Evolutionary conservation across 1,140 invertebrate genomes (phyloP), one percentile per base, ranked within the genome.

Genomic region (Drosophila lini): DNA sequence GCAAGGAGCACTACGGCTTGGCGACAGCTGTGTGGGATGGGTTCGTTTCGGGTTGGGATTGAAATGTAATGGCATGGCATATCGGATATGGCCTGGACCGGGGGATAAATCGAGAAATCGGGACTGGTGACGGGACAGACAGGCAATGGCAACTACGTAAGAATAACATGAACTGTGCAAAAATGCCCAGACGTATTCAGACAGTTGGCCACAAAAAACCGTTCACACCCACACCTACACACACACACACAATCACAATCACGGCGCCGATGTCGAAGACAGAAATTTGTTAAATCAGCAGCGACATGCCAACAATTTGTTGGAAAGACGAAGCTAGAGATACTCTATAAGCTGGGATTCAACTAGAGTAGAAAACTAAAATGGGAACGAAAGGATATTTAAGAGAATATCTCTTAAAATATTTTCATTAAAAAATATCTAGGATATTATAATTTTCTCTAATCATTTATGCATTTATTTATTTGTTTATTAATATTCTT

Each of bases 261-360:
- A 71, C 75, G 63, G 81, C 77, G 63, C 81, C 80, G 82, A 65
- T 74, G 60, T 57, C 63, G 78, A 82, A 81, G 82, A 85, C 79
- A 44, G 76, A 86, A 88, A 89, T 88, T 83, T 88, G 84, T 83
- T 78, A 88, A 88, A 89, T 88, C 84, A 88, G 83, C 83, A 86
- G 76, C 62, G 59, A 48, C 34, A 69, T 48, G 47, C 40, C 47
- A 25, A 60, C 60, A 61, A 60, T 53, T 41, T 16, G 0, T 19
- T 15, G 13, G 4, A 2, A 36, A 15, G 4, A 5, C 32, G 50
- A 36, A 22, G 7, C 10, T 36, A 28, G 0, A 53, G 32, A 53
- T 53, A 53, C 50, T 6, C 50, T 44, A 5, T 28, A 28, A 28
- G 25, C 5, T 28, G 25, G 5, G 25, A 28, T 28, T 28, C 5